These are phyloP conservation scores for Microctenopoma steveboyesi DNA, from an alignment of 2,797 vertebrate genomes.

Conservation along the genomic window DNA sequence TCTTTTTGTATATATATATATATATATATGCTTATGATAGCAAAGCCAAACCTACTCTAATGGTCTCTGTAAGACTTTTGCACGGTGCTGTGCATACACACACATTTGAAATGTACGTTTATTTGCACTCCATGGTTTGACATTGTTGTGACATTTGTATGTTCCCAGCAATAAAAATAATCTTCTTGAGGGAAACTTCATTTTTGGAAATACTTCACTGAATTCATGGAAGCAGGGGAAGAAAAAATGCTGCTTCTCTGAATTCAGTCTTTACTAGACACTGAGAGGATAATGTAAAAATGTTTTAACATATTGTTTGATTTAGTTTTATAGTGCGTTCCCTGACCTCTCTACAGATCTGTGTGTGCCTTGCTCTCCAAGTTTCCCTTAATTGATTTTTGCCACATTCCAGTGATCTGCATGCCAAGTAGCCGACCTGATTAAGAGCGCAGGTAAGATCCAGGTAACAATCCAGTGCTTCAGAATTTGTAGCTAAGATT, in stretches of 20 bases:
- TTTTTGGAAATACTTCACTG: constrained; percentile 29
- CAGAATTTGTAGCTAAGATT: constrained; percentile 18
- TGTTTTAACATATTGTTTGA: constrained; percentile 25
- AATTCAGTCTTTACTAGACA: background rate
- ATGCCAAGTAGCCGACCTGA: constrained; percentile 26
- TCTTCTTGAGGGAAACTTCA: constrained; percentile 40
- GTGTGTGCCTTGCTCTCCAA: constrained; percentile 6
- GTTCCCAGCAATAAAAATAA: constrained; percentile 26
- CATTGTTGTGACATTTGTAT: constrained; percentile 14
- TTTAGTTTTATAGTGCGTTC: constrained; percentile 42
- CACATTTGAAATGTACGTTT: background rate
- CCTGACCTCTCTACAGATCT: constrained; percentile 16
- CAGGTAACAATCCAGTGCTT: constrained; percentile 24
- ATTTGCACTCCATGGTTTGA: constrained; percentile 3
- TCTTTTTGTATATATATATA: no score
- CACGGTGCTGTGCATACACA: background rate
- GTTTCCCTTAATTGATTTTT: constrained; percentile 47
- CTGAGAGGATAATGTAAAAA: constrained; percentile 40
- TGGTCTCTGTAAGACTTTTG: no score
- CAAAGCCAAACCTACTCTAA: no score
- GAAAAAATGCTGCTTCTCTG: constrained; percentile 33
- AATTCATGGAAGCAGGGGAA: constrained; percentile 32
- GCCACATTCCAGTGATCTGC: constrained; percentile 12
- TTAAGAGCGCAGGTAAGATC: constrained; percentile 44
- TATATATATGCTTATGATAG: no score